Percentiles rank a stretch among this genome's conserved stretches.
Conservation (phyloP, 2,113 vertebrate species). For the Pristiophorus japonicus region DNA sequence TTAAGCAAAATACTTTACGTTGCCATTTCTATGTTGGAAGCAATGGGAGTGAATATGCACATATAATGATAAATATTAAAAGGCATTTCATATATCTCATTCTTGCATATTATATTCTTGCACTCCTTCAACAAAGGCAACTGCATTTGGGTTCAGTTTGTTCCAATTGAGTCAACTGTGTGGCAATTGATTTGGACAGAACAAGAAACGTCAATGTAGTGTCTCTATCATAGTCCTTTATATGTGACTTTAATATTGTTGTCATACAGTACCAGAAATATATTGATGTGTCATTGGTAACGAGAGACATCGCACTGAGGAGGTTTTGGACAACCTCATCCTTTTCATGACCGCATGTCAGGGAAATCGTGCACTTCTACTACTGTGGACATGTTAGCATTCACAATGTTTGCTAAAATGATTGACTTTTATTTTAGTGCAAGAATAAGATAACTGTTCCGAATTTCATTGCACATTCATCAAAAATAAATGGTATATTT, state of each 20-base stretch:
- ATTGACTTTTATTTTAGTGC: neutral
- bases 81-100: neutral
- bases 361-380: neutral
- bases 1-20: neutral
- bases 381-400: neutral
- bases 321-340: neutral
- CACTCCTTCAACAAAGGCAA: neutral
- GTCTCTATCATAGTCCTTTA: neutral
- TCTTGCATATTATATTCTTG: no score
- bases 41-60: neutral
- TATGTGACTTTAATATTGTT: neutral
- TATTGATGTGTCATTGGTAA: neutral
- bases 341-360: neutral
- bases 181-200: neutral
- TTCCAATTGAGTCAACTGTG: neutral
- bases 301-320: neutral
- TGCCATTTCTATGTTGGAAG: neutral
- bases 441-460: neutral
- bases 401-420: neutral
- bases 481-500: neutral
- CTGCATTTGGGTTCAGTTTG: neutral
- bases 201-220: neutral
- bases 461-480: neutral
- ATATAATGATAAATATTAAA: neutral
- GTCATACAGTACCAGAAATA: neutral